Percentiles rank a stretch among this genome's conserved stretches.
Conservation (phyloP, 2,113 vertebrate genomes). For the Thryonomys swinderianus region DNA sequence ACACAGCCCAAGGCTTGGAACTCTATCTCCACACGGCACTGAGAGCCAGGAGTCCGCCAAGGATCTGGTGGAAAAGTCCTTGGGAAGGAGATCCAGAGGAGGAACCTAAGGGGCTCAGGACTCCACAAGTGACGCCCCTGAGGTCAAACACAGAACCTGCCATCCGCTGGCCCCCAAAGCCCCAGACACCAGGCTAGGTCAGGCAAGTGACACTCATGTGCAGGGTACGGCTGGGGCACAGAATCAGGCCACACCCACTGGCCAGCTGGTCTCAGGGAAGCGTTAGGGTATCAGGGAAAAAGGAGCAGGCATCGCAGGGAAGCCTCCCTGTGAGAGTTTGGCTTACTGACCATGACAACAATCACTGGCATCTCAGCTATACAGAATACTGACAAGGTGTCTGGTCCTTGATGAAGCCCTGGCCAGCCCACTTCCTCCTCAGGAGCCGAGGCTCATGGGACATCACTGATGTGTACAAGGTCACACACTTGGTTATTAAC, state of each 20-base stretch:
- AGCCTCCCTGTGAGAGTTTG: not conserved
- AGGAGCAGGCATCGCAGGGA: not conserved
- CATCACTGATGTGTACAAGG: not conserved
- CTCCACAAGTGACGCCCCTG: not conserved
- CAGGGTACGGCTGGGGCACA: accelerated
- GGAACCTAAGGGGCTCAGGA: not conserved
- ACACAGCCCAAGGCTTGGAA: not conserved
- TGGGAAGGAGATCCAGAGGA: not conserved
- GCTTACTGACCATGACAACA: not conserved
- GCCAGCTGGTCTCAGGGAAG: not conserved
- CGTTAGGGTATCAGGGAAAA: not conserved
- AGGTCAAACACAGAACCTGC: not conserved
- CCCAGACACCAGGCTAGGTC: not conserved
- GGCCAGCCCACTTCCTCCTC: not conserved
- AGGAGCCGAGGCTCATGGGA: not conserved
- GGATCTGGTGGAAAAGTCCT: accelerated
- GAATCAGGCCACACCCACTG: not conserved
- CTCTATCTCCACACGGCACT: not conserved
- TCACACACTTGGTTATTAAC: not conserved
- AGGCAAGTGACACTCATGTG: not conserved
- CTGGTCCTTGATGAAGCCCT: not conserved
- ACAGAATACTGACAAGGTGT: no score
- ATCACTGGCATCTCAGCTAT: not conserved
- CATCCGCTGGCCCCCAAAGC: not conserved
- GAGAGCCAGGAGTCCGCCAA: not conserved